Percentiles rank a stretch among this genome's conserved stretches.
These are phyloP conservation scores for Notoglanidium macrostoma DNA, from an alignment of 2,797 vertebrate genomes.

Conservation along the genomic window DNA sequence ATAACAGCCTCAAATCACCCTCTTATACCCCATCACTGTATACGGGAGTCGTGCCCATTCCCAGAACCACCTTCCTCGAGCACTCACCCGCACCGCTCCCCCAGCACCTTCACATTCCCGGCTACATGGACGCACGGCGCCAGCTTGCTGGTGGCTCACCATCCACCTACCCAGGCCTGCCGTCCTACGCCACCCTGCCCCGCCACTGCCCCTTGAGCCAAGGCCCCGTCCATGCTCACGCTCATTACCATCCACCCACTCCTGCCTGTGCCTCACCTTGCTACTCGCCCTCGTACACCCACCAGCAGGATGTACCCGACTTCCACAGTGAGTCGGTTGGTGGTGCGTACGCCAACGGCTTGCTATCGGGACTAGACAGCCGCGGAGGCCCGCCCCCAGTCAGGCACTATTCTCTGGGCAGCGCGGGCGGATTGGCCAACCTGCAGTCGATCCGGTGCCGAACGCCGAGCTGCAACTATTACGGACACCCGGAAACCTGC, in stretches of 20 bases:
- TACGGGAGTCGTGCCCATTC: conserved; percentile 84
- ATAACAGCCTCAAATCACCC: conserved; percentile 67
- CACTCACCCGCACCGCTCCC: conserved; percentile 63
- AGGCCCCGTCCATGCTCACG: conserved; percentile 63
- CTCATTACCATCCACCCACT: conserved; percentile 70
- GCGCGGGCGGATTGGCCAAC: conserved; percentile 64
- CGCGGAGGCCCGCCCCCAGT: conserved; percentile 67
- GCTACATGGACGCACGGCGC: conserved; percentile 73
- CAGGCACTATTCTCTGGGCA: conserved; percentile 71
- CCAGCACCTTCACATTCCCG: conserved; percentile 70
- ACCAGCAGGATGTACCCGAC: conserved; percentile 69
- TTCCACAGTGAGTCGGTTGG: conserved; percentile 63
- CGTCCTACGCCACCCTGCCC: conserved; percentile 81
- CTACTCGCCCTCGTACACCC: conserved; percentile 67
- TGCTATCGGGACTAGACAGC: conserved; percentile 70
- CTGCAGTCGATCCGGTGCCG: conserved; percentile 88
- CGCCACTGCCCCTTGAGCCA: conserved; percentile 74
- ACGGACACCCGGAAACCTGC: conserved; percentile 91
- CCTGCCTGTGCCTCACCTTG: conserved; percentile 68
- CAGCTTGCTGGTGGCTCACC: conserved; percentile 76
- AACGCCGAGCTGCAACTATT: conserved; percentile 90
- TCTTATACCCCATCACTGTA: conserved; percentile 77
- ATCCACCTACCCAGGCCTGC: conserved; percentile 70
- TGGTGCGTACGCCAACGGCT: conserved; percentile 75
- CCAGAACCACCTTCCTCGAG: conserved; percentile 77